Evolutionary conservation across 30 jellyfish, hydroid and myxozoan genomes (phyloP).

Genomic region (Aurelia aurita complex sp. Pacific): DNA sequence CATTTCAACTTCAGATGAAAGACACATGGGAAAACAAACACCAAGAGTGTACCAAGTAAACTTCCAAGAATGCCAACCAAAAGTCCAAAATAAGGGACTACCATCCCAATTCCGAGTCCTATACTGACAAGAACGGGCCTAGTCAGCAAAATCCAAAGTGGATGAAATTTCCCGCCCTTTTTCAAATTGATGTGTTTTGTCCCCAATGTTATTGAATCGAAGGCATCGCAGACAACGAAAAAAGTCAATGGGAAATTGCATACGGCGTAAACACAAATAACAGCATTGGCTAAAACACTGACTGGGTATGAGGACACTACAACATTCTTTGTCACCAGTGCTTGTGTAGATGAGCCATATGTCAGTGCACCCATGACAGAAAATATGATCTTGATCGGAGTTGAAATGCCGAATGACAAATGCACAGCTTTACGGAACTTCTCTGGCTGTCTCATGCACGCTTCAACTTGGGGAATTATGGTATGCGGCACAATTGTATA

Average conservation of each 20-base stretch:
- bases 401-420: conserved; percentile 39
- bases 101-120: conserved; percentile 46
- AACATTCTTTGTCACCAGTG: conserved; percentile 50
- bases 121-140: conserved; percentile 53
- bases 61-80: conserved; percentile 71
- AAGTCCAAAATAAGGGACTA: conserved; percentile 75
- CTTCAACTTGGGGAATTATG: conserved; percentile 79
- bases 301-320: conserved; percentile 29
- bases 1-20: conserved; percentile 73
- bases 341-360: conserved; percentile 59
- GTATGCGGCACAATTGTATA: conserved; percentile 49
- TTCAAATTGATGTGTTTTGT: conserved; percentile 16
- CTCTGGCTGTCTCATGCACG: conserved; percentile 66
- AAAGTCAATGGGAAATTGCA: conserved; percentile 53
- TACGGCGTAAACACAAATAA: conserved; percentile 30
- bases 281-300: conserved; percentile 36
- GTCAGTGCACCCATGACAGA: conserved; percentile 84
- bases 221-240: conserved; percentile 63
- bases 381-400: conserved; percentile 42
- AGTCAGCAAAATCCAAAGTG: conserved; percentile 62
- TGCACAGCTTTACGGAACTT: conserved; percentile 30
- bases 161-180: conserved; percentile 57
- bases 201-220: conserved; percentile 61
- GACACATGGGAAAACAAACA: conserved; percentile 47
- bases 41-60: conserved; percentile 63